Conservation (phyloP, 2,113 vertebrate genomes). For the Cyanocitta stelleri region DNA sequence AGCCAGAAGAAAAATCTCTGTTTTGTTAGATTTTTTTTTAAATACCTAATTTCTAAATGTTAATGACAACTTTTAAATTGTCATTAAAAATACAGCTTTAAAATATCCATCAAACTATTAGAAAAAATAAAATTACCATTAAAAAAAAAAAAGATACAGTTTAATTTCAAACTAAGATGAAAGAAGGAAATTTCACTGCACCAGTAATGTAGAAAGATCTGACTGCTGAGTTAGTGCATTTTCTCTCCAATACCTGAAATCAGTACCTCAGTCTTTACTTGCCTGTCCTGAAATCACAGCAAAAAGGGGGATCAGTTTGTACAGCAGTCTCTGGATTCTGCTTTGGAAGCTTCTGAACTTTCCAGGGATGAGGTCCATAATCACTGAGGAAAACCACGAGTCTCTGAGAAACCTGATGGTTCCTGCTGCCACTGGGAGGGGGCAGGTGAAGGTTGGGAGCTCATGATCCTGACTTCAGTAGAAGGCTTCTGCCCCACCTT, state of each 20-base stretch:
- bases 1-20: neutral
- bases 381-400: rapidly evolving
- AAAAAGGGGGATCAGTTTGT: neutral
- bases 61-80: neutral
- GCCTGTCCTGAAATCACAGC: neutral
- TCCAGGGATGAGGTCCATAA: neutral
- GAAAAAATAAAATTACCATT: slow-evolving; percentile 15
- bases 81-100: neutral
- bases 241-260: neutral
- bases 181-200: neutral
- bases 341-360: neutral
- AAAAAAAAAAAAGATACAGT: neutral
- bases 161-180: neutral
- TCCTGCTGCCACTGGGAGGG: rapidly evolving
- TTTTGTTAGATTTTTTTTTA: neutral
- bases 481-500: neutral
- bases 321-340: neutral
- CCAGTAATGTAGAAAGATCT: neutral
- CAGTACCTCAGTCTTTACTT: neutral
- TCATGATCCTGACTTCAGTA: neutral
- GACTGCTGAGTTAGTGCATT: neutral
- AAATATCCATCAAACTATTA: neutral
- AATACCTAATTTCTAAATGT: neutral
- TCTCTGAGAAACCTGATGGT: neutral
- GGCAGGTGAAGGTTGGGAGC: neutral